Evolutionary conservation across 2,113 vertebrate species (phyloP), one percentile per base, ranked within the genome.

Genomic region (Caracal caracal): DNA sequence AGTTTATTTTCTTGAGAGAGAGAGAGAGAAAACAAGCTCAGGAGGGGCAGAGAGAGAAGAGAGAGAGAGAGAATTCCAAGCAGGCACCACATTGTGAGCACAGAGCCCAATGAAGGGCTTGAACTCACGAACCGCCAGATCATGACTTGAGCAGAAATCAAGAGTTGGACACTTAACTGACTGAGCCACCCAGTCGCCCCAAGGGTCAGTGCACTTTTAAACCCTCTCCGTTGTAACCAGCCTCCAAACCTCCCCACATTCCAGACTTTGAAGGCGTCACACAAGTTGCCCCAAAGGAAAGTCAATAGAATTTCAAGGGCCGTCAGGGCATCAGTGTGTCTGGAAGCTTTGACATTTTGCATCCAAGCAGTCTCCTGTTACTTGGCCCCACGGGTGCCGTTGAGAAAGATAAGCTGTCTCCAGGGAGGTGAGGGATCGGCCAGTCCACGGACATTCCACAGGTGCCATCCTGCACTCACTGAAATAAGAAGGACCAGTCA

Each of bases 341-440:
- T 92, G 51, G 91, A 92, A 84, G 90, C 75, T 95, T 92, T 97
- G 91, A 87, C 84, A 76, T 71, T 66, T 89, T 86, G 89, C 86
- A 91, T 93, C 96, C 84, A 92, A 80, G 92, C 89, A 93, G 35
- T 22, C 65, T 80, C 37, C 43, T 10, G 20, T 73, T 66, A 66
- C 9, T 59, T 30, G 12, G 26, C 1, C 53, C 28, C 49, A 49
- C 43, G 9, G 63, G 84, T 80, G 37, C 88, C 84, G 4, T 35
- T 35, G 17, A 80, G 33, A 85, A 85, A 61, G 85, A 65, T 40
- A 15, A 90, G 61, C 43, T 30, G 0, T 66, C 53, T 63, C 70
- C 8, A 63, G 49, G 43, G n/a, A 88, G 75, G 11, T 53, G 79
- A 24, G n/a, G 3, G 15, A 2, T 0, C 0, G 40, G 40, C 53